These are phyloP conservation scores for Cricetomys ansorgei DNA, from an alignment of 2,113 vertebrate genomes.

Conservation along the genomic window DNA sequence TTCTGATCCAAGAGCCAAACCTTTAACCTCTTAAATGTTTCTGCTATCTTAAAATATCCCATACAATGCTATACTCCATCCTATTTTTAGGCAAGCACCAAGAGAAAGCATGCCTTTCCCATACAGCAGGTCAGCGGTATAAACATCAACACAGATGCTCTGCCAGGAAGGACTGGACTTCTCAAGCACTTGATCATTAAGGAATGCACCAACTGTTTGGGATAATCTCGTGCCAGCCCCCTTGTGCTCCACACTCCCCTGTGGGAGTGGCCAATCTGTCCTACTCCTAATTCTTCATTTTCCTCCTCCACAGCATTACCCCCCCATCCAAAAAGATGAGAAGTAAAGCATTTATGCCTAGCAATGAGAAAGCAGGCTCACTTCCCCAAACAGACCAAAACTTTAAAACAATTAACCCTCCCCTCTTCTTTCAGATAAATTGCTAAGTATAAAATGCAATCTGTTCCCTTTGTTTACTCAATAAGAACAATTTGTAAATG, in stretches of 20 bases:
- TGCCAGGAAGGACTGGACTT: slow-evolving; percentile 88
- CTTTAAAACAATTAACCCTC: slow-evolving; percentile 91
- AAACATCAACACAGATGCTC: slow-evolving; percentile 96
- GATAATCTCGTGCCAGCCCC: slow-evolving; percentile 98
- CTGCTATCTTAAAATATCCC: slow-evolving; percentile 89
- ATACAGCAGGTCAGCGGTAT: slow-evolving; percentile 89
- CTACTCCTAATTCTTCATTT: slow-evolving; percentile 90
- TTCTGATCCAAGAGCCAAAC: slow-evolving; percentile 86
- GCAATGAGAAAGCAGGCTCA: slow-evolving; percentile 91
- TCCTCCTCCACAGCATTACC: slow-evolving; percentile 87
- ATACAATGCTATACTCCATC: slow-evolving; percentile 87
- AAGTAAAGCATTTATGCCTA: slow-evolving; percentile 89
- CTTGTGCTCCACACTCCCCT: slow-evolving; percentile 94
- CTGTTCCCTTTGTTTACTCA: slow-evolving; percentile 92
- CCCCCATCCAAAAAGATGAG: slow-evolving; percentile 81
- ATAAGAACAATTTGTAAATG: slow-evolving; percentile 93
- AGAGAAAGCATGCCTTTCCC: slow-evolving; percentile 91
- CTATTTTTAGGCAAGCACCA: slow-evolving; percentile 89
- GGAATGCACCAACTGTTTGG: slow-evolving; percentile 99
- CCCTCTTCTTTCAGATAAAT: slow-evolving; percentile 92
- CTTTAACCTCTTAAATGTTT: slow-evolving; percentile 90
- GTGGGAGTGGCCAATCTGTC: slow-evolving; percentile 90
- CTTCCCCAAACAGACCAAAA: slow-evolving; percentile 92
- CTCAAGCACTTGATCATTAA: slow-evolving; percentile 98
- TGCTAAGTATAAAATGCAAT: slow-evolving; percentile 93